Evolutionary conservation across 2,113 vertebrate species (phyloP).

Genomic region (Rhombomys opimus): DNA sequence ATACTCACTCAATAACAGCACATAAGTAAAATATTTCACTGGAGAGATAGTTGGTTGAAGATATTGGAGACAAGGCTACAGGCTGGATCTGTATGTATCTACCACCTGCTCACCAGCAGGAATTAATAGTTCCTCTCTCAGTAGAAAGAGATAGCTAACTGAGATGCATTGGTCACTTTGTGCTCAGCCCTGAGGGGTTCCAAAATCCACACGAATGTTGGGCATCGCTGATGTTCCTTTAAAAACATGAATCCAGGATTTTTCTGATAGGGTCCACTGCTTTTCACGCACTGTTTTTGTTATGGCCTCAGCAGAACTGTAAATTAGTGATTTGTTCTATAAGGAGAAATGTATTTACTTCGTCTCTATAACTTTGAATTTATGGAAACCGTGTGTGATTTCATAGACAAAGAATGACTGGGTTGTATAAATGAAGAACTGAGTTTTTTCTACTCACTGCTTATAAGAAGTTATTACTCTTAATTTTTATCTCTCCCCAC

Average conservation of each 20-base stretch:
- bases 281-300: neutral
- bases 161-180: neutral
- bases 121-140: neutral
- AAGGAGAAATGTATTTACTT: constrained; percentile 21
- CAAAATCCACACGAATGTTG: neutral
- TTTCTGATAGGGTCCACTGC: neutral
- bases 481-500: neutral
- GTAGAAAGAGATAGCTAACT: neutral
- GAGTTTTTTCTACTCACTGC: neutral
- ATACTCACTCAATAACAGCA: neutral
- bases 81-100: neutral
- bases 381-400: neutral
- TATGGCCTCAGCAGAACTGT: neutral
- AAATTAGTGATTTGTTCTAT: constrained; percentile 33
- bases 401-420: constrained; percentile 1
- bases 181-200: neutral
- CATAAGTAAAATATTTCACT: neutral
- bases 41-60: neutral
- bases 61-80: neutral
- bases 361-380: neutral
- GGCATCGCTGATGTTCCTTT: neutral
- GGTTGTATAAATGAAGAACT: neutral
- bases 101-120: neutral
- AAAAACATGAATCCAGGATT: neutral
- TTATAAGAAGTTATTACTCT: neutral